These are phyloP conservation scores for Hetaerina titia DNA, from an alignment of 2,888 invertebrate genomes.

Conservation along the genomic window DNA sequence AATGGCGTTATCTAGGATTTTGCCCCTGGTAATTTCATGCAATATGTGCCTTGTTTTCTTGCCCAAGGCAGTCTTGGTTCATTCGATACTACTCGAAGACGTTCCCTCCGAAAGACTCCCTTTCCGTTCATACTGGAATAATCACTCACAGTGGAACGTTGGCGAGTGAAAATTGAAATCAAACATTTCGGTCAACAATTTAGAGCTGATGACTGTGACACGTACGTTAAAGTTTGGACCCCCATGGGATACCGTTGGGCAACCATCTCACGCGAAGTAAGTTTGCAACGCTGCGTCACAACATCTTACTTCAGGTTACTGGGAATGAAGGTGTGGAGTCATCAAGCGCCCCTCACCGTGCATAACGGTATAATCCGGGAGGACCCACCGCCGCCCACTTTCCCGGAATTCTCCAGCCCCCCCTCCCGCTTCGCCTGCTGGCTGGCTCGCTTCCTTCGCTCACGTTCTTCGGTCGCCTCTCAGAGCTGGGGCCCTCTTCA, in stretches of 20 bases:
- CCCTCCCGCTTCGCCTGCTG: background rate
- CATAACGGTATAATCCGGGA: constrained; percentile 51
- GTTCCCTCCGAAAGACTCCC: no score
- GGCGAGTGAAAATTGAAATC: no score
- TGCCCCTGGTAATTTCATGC: no score
- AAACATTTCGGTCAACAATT: no score
- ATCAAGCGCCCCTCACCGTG: background rate
- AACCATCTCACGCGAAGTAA: background rate
- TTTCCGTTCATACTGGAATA: no score
- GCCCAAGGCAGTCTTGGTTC: no score
- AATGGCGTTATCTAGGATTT: no score
- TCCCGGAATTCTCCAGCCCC: background rate
- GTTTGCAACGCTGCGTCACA: constrained; percentile 60
- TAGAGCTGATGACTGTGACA: background rate
- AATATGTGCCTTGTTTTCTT: no score
- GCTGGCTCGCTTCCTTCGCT: background rate
- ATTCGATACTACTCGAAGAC: no score
- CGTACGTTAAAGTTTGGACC: background rate
- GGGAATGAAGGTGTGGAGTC: constrained; percentile 59
- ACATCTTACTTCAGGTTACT: background rate
- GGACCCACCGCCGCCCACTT: constrained; percentile 41
- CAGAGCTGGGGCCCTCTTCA: background rate
- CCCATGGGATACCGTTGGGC: constrained; percentile 1
- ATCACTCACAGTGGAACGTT: no score
- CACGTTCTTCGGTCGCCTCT: background rate